Conservation (phyloP, 2,888 invertebrate species). For the Rhaphigaster nebulosa region DNA sequence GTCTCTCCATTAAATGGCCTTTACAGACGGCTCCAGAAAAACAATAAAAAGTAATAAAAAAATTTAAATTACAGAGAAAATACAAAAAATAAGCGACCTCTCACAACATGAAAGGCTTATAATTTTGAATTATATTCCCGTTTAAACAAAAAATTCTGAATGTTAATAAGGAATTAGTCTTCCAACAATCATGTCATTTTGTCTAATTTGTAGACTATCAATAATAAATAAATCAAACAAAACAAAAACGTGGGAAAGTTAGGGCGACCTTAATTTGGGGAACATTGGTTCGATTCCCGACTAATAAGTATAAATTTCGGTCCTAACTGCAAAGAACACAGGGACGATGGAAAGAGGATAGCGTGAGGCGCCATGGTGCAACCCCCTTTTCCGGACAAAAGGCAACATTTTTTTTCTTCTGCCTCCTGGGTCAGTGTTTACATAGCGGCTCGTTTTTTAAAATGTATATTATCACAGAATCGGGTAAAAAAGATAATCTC, state of each 20-base stretch:
- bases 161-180: too few species aligned
- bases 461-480: constrained; percentile 39
- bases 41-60: too few species aligned
- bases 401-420: background rate
- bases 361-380: background rate
- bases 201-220: too few species aligned
- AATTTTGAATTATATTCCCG: too few species aligned
- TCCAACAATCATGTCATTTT: too few species aligned
- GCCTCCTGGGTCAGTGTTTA: background rate
- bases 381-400: background rate
- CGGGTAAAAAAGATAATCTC: constrained; percentile 41
- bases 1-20: too few species aligned
- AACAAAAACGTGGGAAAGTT: background rate
- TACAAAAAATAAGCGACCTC: too few species aligned
- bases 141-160: too few species aligned
- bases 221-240: too few species aligned
- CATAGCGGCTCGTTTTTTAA: background rate
- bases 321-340: background rate
- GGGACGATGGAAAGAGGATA: background rate
- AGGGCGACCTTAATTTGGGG: background rate
- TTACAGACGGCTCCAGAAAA: too few species aligned
- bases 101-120: too few species aligned
- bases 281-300: background rate
- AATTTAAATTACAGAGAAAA: too few species aligned
- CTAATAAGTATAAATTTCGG: background rate